phyloP scores from a whole-genome alignment of 2,888 invertebrate genomes.

The Spicauda simplicius region DNA sequence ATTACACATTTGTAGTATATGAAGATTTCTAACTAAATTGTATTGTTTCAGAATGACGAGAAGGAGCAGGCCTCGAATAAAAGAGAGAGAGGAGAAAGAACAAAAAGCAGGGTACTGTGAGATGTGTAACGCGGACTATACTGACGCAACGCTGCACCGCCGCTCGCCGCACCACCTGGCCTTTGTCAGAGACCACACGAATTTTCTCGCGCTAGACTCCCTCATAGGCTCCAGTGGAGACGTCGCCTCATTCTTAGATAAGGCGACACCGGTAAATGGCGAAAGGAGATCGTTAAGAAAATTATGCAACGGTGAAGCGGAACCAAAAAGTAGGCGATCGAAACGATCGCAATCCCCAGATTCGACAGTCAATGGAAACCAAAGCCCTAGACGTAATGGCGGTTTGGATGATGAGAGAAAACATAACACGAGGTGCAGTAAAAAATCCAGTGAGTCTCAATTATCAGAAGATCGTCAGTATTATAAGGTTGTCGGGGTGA shows the following conservation, averaged over 20 bases:
- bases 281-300: constrained; percentile 70
- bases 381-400: constrained; percentile 66
- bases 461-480: constrained; percentile 77
- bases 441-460: constrained; percentile 54
- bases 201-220: constrained; percentile 90
- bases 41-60: constrained; percentile 81
- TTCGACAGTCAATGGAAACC: constrained; percentile 57
- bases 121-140: constrained; percentile 91
- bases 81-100: constrained; percentile 74
- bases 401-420: constrained; percentile 62
- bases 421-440: constrained; percentile 69
- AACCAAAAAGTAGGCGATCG: constrained; percentile 58
- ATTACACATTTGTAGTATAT: neutral
- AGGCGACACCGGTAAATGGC: constrained; percentile 73
- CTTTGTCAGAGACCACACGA: constrained; percentile 89
- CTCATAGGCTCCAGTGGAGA: constrained; percentile 88
- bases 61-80: constrained; percentile 76
- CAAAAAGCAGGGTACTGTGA: constrained; percentile 89
- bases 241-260: constrained; percentile 88
- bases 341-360: constrained; percentile 66
- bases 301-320: constrained; percentile 69
- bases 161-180: constrained; percentile 90
- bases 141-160: constrained; percentile 88
- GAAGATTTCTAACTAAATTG: neutral
- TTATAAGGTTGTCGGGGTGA: constrained; percentile 90